A percentile compares a stretch with the other conserved stretches of the same genome.
phyloP scores from a whole-genome alignment of 2,888 invertebrate species.

The Drosophila prostipennis region DNA sequence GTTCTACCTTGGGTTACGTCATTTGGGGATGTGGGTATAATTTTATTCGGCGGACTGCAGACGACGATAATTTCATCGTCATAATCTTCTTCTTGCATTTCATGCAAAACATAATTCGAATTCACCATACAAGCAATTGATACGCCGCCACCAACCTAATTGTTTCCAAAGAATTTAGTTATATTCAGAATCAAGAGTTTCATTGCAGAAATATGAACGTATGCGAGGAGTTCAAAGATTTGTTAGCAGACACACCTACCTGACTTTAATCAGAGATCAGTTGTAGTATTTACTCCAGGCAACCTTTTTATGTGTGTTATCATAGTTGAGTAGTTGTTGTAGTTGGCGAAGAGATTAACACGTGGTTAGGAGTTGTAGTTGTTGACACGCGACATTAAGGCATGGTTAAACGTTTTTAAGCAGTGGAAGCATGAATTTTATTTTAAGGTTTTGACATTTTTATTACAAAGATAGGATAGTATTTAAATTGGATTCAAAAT shows the following conservation, averaged over 20 bases:
- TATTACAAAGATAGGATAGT: constrained; percentile 65
- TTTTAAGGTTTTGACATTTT: constrained; percentile 63
- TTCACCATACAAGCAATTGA: constrained; percentile 45
- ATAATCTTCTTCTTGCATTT: constrained; percentile 24
- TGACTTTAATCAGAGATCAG: constrained; percentile 83
- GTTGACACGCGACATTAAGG: constrained; percentile 79
- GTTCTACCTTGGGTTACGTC: constrained; percentile 10
- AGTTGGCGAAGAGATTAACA: constrained; percentile 84
- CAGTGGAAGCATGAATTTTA: constrained; percentile 73
- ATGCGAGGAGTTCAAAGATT: constrained; percentile 3
- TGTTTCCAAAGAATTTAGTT: constrained; percentile 29
- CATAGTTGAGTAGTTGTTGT: constrained; percentile 56
- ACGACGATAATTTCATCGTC: constrained; percentile 68
- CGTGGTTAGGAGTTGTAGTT: constrained; percentile 78
- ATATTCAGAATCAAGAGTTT: constrained; percentile 1
- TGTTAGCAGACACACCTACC: constrained; percentile 70
- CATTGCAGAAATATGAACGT: constrained; percentile 11
- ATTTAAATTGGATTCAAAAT: constrained; percentile 55
- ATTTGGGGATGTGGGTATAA: background rate
- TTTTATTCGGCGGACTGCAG: constrained; percentile 55
- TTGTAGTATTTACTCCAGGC: constrained; percentile 85
- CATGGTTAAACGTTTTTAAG: constrained; percentile 63
- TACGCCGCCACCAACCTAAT: constrained; percentile 61
- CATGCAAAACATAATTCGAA: constrained; percentile 32
- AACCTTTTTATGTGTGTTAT: constrained; percentile 82